Evolutionary conservation across 1,140 invertebrate genomes (phyloP).

Genomic region (Solenopsis invicta): DNA sequence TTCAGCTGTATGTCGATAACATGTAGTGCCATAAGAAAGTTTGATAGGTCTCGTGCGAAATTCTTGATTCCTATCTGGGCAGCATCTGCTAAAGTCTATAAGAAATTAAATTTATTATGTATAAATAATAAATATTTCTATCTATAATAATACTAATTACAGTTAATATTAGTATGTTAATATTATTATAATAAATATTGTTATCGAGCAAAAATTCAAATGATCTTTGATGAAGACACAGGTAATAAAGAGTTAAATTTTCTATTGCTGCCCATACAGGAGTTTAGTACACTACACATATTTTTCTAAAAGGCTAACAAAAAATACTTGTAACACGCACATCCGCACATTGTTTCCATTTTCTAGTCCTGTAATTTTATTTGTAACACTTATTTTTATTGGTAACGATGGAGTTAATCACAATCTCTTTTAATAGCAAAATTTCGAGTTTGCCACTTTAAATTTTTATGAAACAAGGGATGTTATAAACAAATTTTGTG

Average conservation of each 20-base stretch:
- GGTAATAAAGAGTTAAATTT: not conserved
- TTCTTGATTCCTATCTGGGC: slow-evolving; percentile 9
- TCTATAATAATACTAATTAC: slow-evolving; percentile 22
- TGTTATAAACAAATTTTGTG: not conserved
- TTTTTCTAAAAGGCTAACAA: slow-evolving; percentile 36
- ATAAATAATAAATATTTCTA: slow-evolving; percentile 18
- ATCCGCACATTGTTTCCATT: not conserved
- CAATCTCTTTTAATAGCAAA: not conserved
- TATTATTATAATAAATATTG: slow-evolving; percentile 33
- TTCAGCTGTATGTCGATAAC: not conserved
- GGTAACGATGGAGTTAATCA: not conserved
- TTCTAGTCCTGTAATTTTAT: slow-evolving; percentile 32
- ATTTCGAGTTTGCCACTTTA: not conserved
- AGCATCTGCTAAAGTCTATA: not conserved
- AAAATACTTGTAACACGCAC: not conserved
- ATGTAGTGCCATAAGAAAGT: slow-evolving; percentile 32
- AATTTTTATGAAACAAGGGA: not conserved
- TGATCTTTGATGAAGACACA: not conserved
- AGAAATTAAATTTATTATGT: not conserved
- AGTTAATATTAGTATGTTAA: slow-evolving; percentile 16
- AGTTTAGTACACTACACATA: slow-evolving; percentile 4
- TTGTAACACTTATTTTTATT: slow-evolving; percentile 10
- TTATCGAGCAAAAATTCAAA: not conserved
- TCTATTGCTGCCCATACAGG: not conserved
- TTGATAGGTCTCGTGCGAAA: slow-evolving; percentile 23